Evolutionary conservation across 2,888 invertebrate species (phyloP).

Genomic region (Argyra leucocephala): DNA sequence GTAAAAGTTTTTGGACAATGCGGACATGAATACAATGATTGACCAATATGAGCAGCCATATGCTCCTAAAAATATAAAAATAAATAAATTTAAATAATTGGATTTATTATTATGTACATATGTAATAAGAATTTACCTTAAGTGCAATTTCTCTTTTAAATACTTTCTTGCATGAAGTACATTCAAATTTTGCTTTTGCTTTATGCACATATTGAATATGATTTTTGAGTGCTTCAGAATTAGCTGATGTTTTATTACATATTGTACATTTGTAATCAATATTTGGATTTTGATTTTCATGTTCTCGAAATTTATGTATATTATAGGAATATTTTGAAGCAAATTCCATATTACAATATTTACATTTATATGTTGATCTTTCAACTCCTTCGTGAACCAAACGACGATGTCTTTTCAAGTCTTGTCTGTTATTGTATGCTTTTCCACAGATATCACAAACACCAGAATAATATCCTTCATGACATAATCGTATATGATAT

Average conservation of each 20-base stretch:
- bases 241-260: not conserved
- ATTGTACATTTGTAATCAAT: not conserved
- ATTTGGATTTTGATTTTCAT: slow-evolving; percentile 6
- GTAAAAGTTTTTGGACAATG: slow-evolving; percentile 42
- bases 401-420: not conserved
- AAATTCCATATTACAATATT: not conserved
- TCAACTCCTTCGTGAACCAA: not conserved
- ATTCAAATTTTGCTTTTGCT: not conserved
- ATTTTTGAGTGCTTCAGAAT: not conserved
- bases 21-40: slow-evolving; percentile 40
- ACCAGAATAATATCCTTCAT: not conserved
- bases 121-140: not conserved
- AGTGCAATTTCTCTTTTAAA: not conserved
- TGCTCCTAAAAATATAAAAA: not conserved
- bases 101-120: too few species aligned
- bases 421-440: not conserved
- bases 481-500: not conserved
- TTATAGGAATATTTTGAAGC: not conserved
- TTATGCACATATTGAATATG: not conserved
- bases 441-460: not conserved
- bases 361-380: not conserved
- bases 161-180: not conserved
- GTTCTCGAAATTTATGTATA: not conserved
- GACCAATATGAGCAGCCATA: slow-evolving; percentile 40
- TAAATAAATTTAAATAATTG: not conserved